Evolutionary conservation across 2,797 vertebrate genomes (phyloP).

Genomic region (Schizopygopsis malacanthus): DNA sequence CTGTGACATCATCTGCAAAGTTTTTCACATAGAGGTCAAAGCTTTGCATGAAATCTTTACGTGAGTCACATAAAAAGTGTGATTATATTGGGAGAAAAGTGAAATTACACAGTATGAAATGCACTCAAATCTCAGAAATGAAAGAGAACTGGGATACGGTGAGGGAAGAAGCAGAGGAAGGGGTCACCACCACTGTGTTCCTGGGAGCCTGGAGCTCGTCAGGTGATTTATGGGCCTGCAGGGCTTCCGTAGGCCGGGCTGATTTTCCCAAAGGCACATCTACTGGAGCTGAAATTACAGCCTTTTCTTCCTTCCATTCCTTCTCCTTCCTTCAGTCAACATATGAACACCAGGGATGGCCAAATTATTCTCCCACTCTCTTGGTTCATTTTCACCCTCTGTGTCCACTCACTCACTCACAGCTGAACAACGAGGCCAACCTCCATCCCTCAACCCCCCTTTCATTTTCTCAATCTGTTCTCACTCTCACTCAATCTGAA

Average conservation of each 20-base stretch:
- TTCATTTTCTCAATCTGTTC: constrained; percentile 35
- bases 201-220: constrained; percentile 63
- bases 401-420: constrained; percentile 39
- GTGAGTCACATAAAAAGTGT: background rate
- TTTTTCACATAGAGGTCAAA: background rate
- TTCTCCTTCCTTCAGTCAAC: constrained; percentile 29
- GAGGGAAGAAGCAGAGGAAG: constrained; percentile 26
- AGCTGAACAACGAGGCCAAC: constrained; percentile 45
- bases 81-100: background rate
- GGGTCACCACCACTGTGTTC: constrained; percentile 68
- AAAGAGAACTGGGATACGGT: constrained; percentile 14
- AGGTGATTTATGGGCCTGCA: constrained; percentile 74
- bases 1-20: background rate
- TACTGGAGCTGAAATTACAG: constrained; percentile 70
- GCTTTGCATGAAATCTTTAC: background rate
- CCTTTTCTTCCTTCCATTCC: constrained; percentile 49
- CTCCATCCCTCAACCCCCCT: constrained; percentile 13
- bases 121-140: background rate
- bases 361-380: constrained; percentile 26
- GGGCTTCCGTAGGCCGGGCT: constrained; percentile 67
- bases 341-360: constrained; percentile 23
- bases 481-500: constrained; percentile 42
- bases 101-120: background rate
- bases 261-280: constrained; percentile 75
- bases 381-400: constrained; percentile 37